phyloP scores from a whole-genome alignment of 2,113 vertebrate genomes.

The Bos indicus region DNA sequence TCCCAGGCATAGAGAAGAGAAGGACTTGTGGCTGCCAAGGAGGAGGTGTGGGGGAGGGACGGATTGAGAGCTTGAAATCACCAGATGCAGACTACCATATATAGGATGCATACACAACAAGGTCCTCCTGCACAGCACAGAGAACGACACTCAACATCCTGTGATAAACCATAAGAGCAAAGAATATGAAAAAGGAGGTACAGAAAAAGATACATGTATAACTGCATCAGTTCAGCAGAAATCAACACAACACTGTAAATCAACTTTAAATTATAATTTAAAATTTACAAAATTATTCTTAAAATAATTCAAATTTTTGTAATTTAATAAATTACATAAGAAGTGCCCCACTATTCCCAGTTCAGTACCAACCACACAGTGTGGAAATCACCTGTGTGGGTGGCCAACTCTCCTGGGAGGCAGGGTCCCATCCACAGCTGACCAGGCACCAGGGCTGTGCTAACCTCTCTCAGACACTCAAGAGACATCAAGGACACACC shows the following conservation, averaged over 20 bases:
- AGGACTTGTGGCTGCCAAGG: neutral
- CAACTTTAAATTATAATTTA: neutral
- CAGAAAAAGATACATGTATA: neutral
- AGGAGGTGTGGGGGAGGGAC: neutral
- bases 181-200: neutral
- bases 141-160: neutral
- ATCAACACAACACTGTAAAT: neutral
- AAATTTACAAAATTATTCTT: neutral
- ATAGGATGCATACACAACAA: neutral
- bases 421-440: neutral
- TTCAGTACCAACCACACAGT: fast-evolving
- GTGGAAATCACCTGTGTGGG: neutral
- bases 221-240: neutral
- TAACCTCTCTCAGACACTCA: neutral
- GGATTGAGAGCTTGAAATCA: neutral
- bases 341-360: neutral
- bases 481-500: neutral
- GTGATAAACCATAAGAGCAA: neutral
- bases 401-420: neutral
- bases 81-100: neutral
- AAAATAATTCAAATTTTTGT: neutral
- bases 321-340: neutral
- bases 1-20: neutral
- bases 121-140: neutral
- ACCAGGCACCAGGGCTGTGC: neutral